Evolutionary conservation across 2,797 vertebrate species (phyloP).

Genomic region (Enteromius radiatus): DNA sequence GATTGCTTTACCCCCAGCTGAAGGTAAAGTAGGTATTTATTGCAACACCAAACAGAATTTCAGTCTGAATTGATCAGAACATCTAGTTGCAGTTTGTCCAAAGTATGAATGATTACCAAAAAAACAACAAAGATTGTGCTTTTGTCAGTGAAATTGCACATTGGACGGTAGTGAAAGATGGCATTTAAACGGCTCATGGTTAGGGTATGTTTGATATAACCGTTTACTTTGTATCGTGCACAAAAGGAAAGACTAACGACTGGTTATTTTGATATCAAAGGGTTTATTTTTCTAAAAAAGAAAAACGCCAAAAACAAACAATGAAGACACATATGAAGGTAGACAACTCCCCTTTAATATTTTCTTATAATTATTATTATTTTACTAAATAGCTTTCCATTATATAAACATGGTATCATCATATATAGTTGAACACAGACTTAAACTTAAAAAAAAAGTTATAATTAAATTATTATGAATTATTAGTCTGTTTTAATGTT

Average conservation of each 20-base stretch:
- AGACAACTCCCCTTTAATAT: constrained; percentile 2
- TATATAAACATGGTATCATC: background rate
- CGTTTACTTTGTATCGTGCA: constrained; percentile 42
- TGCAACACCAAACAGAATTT: background rate
- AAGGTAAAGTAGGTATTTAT: background rate
- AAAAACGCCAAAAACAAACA: constrained; percentile 39
- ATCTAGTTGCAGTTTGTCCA: background rate
- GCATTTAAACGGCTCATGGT: constrained; percentile 42
- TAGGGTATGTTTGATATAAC: constrained; percentile 5
- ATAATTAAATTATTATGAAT: background rate
- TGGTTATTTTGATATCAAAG: constrained; percentile 66
- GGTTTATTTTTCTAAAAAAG: constrained; percentile 69
- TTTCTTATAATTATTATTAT: background rate
- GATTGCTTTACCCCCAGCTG: background rate
- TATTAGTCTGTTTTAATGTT: constrained; percentile 37
- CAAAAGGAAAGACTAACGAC: constrained; percentile 49
- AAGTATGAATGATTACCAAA: background rate
- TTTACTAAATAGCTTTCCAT: background rate
- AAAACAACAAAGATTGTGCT: background rate
- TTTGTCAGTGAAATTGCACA: background rate
- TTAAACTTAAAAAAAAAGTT: too few species aligned
- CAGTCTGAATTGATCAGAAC: background rate
- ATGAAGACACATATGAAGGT: constrained; percentile 54
- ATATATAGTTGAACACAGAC: background rate
- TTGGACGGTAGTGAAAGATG: background rate